Percentiles rank a stretch among this genome's conserved stretches.
phyloP scores from a whole-genome alignment of 2,113 vertebrate species.

The Holacanthus passer region DNA sequence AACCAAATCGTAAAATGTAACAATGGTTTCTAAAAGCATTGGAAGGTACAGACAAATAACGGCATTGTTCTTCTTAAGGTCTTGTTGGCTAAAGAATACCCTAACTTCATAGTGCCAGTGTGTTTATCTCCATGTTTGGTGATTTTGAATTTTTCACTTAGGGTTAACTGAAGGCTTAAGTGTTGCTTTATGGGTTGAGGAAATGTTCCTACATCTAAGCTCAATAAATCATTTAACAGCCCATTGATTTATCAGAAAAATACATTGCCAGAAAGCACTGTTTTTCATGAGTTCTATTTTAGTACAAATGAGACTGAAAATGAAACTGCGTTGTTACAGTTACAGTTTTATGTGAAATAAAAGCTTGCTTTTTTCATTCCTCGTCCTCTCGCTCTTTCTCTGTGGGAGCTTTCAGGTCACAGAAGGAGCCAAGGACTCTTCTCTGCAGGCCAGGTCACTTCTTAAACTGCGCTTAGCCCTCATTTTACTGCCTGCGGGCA shows the following conservation, averaged over 20 bases:
- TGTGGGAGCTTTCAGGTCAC: conserved; percentile 41
- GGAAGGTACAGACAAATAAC: too few relatives aligned
- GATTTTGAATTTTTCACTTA: neutral
- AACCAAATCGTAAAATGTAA: neutral
- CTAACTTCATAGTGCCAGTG: neutral
- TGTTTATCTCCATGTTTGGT: neutral
- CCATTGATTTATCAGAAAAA: neutral
- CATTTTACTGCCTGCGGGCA: conserved; percentile 73
- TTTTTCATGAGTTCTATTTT: neutral
- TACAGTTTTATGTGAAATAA: conserved; percentile 32
- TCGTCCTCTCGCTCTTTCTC: conserved; percentile 23
- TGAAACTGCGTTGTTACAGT: neutral
- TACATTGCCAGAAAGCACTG: neutral
- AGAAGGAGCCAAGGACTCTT: conserved; percentile 49
- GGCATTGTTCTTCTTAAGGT: neutral
- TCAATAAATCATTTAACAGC: neutral
- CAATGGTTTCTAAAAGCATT: too few relatives aligned
- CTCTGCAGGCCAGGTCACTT: conserved; percentile 68
- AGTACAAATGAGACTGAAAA: conserved; percentile 3
- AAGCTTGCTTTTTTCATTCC: conserved; percentile 6
- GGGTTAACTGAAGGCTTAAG: neutral
- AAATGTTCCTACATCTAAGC: neutral
- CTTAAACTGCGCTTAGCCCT: conserved; percentile 75
- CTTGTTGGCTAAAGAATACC: neutral
- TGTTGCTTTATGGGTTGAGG: neutral